Evolutionary conservation across 2,888 invertebrate genomes (phyloP), one percentile per base, ranked within the genome.

Genomic region (Masnerella sp.): DNA sequence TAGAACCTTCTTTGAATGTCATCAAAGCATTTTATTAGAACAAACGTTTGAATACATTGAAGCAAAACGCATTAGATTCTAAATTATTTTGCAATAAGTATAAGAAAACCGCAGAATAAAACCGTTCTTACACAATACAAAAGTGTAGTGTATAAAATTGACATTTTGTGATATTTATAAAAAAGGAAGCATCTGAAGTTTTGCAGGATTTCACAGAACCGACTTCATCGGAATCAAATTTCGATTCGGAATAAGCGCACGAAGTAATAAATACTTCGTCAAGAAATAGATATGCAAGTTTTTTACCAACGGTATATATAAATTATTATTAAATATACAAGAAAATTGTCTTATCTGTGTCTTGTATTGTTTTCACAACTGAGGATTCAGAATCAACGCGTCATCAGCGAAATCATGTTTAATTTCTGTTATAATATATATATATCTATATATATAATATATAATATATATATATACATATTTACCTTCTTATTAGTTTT

Each of bases 1-100:
- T 77, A 79, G n/a, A n/a, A n/a, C n/a, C n/a, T n/a, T n/a, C n/a
- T 70, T 80, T 74, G 78, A 78, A 79, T 79, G 80, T 82, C 74
- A 83, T 81, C 43, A 43, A 43, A 15, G 9, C 8, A 25, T 5
- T 49, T 14, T 5, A 8, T 30, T 36, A 9, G 15, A 42, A 11
- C 14, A 12, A 17, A 59, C 14, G n/a, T 25, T 5, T 22, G 15
- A 59, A 5, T 20, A 49, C 28, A 45, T 45, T 14, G 20, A 64
- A 28, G 45, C 14, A 22, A 52, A 30, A 51, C 32, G 43, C 5
- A 28, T 52, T 45, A 49, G 51, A 51, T 47, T 40, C 38, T 38
- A 43, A 47, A 18, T 49, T 2, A 42, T 43, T 43, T 43, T 43
- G 20, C 8, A 5, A 15, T 5, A 25, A 2, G 12, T 32, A 32